Evolutionary conservation across 37 sponge, comb jelly and placozoan genomes (phyloP).

Genomic region (Aplysina aerophoba): DNA sequence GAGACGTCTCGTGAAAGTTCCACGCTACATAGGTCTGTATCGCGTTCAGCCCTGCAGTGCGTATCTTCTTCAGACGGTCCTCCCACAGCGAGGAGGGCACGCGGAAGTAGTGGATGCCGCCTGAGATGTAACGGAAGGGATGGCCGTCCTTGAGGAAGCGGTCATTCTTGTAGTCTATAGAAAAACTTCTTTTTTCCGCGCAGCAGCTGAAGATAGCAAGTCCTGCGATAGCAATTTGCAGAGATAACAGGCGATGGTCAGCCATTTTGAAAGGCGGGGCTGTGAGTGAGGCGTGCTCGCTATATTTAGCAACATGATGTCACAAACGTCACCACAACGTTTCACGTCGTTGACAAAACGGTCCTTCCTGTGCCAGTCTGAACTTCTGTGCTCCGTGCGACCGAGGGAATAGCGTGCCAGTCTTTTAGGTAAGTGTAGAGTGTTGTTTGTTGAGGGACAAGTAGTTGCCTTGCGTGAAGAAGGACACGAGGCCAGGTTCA

Average conservation of each 20-base stretch:
- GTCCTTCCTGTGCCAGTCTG: no score
- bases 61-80: conserved; percentile 80
- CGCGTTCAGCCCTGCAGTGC: conserved; percentile 85
- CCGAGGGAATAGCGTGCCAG: no score
- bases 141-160: conserved; percentile 93
- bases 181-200: conserved; percentile 51
- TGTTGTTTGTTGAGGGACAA: no score
- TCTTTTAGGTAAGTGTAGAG: no score
- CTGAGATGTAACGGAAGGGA: conserved; percentile 93
- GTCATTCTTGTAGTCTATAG: conserved; percentile 82
- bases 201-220: neutral
- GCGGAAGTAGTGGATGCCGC: conserved; percentile 92
- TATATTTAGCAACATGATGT: no score
- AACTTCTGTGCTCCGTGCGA: no score
- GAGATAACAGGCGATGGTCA: neutral
- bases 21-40: conserved; percentile 97
- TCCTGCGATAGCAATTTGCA: neutral
- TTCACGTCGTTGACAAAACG: no score
- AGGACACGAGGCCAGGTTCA: no score
- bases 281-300: no score
- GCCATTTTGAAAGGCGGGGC: no score
- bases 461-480: no score
- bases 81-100: conserved; percentile 85
- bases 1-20: conserved; percentile 91
- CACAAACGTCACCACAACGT: no score